A percentile compares a stretch with the other conserved stretches of the same genome.
These are phyloP conservation scores for Spilosoma lubricipeda DNA, from an alignment of 2,888 invertebrate genomes.

Conservation along the genomic window DNA sequence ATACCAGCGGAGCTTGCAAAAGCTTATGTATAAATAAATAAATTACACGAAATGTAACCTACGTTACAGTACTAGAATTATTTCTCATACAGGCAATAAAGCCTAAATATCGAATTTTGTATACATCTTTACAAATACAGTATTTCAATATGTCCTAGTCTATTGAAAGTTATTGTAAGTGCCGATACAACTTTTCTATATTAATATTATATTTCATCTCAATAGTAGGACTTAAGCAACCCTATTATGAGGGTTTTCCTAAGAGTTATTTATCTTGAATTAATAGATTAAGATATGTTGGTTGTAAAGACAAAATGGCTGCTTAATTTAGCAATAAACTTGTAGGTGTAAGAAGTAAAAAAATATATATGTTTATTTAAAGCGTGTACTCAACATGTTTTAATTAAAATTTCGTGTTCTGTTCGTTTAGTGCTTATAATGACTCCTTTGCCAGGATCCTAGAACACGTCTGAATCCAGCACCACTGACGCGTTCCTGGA, in stretches of 20 bases:
- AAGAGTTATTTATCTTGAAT: constrained; percentile 48
- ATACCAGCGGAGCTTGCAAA: too few relatives aligned
- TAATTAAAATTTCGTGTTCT: too few relatives aligned
- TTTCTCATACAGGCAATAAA: background rate
- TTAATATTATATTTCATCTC: background rate
- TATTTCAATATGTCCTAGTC: background rate
- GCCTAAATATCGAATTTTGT: background rate
- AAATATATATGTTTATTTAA: too few relatives aligned
- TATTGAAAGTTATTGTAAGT: background rate
- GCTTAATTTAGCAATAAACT: constrained; percentile 19
- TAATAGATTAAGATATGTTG: constrained; percentile 33
- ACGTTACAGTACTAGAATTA: background rate
- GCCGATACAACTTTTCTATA: background rate
- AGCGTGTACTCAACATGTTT: too few relatives aligned
- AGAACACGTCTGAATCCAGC: too few relatives aligned
- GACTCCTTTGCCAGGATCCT: too few relatives aligned
- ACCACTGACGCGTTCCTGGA: too few relatives aligned
- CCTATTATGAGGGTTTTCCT: constrained; percentile 24
- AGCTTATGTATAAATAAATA: background rate
- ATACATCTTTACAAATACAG: background rate
- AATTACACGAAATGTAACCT: background rate
- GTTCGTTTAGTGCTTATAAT: too few relatives aligned
- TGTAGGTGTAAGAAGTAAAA: constrained; percentile 15
- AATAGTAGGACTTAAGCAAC: constrained; percentile 22
- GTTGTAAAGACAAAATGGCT: constrained; percentile 25